Evolutionary conservation across 2,113 vertebrate genomes (phyloP).

Genomic region (Tachuris rubrigastra): DNA sequence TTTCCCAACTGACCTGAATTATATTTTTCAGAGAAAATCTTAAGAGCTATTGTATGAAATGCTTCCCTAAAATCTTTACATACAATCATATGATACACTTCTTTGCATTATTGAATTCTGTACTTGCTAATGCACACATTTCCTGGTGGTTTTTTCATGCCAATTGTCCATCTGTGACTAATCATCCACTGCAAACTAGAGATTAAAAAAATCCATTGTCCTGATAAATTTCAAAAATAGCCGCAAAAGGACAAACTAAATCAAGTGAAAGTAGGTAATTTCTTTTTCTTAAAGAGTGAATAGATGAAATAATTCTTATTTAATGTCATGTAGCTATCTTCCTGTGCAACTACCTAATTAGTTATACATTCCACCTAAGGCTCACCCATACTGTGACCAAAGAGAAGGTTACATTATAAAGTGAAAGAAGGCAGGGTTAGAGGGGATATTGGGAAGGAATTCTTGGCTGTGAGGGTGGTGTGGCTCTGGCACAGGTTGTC

Average conservation of each 20-base stretch:
- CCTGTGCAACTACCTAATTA: background rate
- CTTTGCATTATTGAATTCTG: background rate
- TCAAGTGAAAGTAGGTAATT: background rate
- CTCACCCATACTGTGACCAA: background rate
- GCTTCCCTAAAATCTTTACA: background rate
- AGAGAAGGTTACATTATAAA: background rate
- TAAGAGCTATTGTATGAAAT: background rate
- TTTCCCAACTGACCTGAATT: background rate
- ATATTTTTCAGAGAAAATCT: background rate
- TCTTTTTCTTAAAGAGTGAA: background rate
- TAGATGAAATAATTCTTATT: background rate
- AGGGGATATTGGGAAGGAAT: background rate
- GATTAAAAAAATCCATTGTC: background rate
- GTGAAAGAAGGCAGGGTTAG: background rate
- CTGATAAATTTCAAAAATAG: background rate
- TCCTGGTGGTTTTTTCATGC: background rate
- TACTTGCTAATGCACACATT: background rate
- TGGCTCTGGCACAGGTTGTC: background rate
- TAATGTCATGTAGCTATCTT: background rate
- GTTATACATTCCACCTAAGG: background rate
- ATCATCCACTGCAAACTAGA: background rate
- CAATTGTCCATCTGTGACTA: background rate
- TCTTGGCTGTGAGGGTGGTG: background rate
- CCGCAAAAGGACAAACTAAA: background rate
- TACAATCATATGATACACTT: background rate